Evolutionary conservation across 2,113 vertebrate species (phyloP).

Genomic region (Colinus virginianus): DNA sequence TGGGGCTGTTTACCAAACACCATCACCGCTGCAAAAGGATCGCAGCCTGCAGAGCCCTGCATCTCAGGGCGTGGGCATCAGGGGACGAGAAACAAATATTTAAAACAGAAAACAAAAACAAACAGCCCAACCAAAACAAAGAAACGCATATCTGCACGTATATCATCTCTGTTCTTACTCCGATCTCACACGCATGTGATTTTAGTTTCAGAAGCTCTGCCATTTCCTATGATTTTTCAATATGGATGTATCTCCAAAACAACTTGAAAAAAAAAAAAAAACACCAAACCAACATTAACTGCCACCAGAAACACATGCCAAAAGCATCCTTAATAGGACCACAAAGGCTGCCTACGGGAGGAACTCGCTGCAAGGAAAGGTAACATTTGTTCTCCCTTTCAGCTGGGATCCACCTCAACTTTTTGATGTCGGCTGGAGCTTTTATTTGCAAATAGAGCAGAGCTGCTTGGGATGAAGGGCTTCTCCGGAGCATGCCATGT

Average conservation of each 20-base stretch:
- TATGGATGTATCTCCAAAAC: neutral
- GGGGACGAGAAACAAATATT: neutral
- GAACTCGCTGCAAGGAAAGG: neutral
- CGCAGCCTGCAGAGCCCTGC: neutral
- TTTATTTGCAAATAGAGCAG: conserved; percentile 43
- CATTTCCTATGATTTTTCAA: neutral
- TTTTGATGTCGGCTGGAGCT: conserved; percentile 36
- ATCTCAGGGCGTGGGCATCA: neutral
- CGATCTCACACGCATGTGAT: neutral
- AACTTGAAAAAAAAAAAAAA: neutral
- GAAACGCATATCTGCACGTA: neutral
- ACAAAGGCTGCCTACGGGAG: neutral
- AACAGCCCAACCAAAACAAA: neutral
- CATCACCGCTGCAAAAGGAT: conserved; percentile 55
- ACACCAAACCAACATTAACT: neutral
- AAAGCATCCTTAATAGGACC: neutral
- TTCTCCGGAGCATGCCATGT: conserved; percentile 10
- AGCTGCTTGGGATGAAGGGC: conserved; percentile 21
- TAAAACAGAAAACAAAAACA: neutral
- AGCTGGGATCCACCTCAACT: conserved; percentile 33
- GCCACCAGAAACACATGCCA: neutral
- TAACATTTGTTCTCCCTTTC: conserved; percentile 59
- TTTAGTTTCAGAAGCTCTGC: neutral
- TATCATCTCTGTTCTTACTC: neutral
- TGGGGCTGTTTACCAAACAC: conserved; percentile 79